Conservation (phyloP, 1,140 invertebrate species). For the Nomia melanderi region DNA sequence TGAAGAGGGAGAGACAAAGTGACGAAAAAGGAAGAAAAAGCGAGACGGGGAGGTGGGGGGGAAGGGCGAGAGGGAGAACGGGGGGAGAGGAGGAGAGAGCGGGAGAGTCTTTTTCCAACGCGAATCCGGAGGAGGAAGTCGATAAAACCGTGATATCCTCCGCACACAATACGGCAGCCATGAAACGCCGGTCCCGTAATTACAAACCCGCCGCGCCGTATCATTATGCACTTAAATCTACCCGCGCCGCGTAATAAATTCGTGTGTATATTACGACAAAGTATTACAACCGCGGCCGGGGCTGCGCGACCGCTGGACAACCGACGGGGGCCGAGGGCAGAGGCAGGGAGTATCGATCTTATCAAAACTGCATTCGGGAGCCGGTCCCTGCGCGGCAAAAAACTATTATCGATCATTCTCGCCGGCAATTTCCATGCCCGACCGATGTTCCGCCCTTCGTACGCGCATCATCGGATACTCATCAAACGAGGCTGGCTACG, state of each 20-base stretch:
- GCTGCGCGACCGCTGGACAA: neutral
- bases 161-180: constrained; percentile 5
- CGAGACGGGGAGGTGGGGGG: too few relatives aligned
- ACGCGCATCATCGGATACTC: constrained; percentile 53
- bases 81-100: too few relatives aligned
- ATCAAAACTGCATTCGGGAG: constrained; percentile 14
- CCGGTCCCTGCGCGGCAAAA: neutral
- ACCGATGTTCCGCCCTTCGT: neutral
- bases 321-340: too few relatives aligned
- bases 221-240: constrained; percentile 11
- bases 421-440: constrained; percentile 33
- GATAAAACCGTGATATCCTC: constrained; percentile 22
- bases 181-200: neutral
- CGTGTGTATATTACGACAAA: constrained; percentile 15
- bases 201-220: constrained; percentile 8
- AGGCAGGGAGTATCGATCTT: constrained; percentile 34
- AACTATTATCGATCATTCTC: constrained; percentile 35
- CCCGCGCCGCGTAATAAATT: constrained; percentile 28
- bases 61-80: too few relatives aligned
- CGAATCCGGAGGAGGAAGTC: constrained; percentile 9
- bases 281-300: neutral
- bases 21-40: too few relatives aligned
- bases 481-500: constrained; percentile 15
- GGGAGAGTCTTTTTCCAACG: neutral
- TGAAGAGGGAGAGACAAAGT: neutral